Conservation (phyloP, 2,797 vertebrate species). For the Halcyon badia region DNA sequence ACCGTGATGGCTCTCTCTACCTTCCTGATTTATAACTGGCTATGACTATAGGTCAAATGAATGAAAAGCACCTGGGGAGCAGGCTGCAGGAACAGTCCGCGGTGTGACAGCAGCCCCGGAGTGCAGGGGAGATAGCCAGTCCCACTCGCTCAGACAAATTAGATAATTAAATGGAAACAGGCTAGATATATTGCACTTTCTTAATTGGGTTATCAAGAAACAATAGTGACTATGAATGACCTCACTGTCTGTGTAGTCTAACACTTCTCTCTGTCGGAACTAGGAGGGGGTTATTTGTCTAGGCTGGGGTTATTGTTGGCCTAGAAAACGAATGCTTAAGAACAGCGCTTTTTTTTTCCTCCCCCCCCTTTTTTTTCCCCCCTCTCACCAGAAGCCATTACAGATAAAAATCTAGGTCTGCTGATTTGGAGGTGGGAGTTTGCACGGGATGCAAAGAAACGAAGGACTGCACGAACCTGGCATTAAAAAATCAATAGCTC, state of each 20-base stretch:
- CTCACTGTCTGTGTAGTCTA: slow-evolving; percentile 78
- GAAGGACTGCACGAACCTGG: background rate
- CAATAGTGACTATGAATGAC: slow-evolving; percentile 75
- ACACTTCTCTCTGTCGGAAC: slow-evolving; percentile 65
- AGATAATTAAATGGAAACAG: slow-evolving; percentile 80
- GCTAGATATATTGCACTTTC: slow-evolving; percentile 80
- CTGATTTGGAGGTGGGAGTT: background rate
- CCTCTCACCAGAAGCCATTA: slow-evolving; percentile 49
- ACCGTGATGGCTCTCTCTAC: background rate
- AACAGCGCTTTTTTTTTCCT: background rate
- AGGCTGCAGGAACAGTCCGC: background rate
- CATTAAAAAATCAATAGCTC: background rate
- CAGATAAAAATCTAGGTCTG: slow-evolving; percentile 66
- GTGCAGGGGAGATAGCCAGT: slow-evolving; percentile 25
- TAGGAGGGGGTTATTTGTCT: slow-evolving; percentile 67
- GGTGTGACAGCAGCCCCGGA: background rate
- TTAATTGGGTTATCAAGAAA: slow-evolving; percentile 81
- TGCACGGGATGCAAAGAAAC: background rate
- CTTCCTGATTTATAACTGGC: slow-evolving; percentile 37
- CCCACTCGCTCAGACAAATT: slow-evolving; percentile 75
- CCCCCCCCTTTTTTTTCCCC: no score
- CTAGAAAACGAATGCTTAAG: slow-evolving; percentile 64
- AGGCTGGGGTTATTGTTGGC: slow-evolving; percentile 75
- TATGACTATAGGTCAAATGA: slow-evolving; percentile 56
- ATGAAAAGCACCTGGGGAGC: slow-evolving; percentile 58